These are phyloP conservation scores for Cyprinodon brontotheroides DNA, from an alignment of 2,113 vertebrate genomes.

Conservation along the genomic window DNA sequence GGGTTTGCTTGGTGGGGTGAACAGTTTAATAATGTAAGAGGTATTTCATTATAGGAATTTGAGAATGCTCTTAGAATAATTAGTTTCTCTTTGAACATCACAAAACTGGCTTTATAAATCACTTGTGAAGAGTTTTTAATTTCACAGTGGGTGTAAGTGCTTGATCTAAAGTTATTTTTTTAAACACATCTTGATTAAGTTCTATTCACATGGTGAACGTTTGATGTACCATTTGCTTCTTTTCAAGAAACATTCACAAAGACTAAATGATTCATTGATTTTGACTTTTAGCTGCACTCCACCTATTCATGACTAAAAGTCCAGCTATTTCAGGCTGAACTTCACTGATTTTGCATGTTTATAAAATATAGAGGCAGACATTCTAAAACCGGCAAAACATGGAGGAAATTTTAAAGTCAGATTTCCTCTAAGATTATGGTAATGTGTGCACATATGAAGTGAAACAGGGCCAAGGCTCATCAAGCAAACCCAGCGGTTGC, in stretches of 20 bases:
- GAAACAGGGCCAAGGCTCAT: slow-evolving; percentile 1
- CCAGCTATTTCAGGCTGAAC: background rate
- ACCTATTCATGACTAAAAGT: background rate
- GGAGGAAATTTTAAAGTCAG: slow-evolving; percentile 5
- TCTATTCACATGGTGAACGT: background rate
- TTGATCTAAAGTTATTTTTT: background rate
- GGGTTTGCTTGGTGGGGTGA: too few relatives aligned
- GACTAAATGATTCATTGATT: background rate
- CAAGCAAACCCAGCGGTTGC: background rate
- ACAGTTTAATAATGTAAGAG: too few relatives aligned
- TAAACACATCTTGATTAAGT: background rate
- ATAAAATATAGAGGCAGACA: background rate
- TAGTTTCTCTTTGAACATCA: background rate
- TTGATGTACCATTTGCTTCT: background rate
- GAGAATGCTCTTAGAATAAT: background rate
- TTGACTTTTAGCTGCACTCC: slow-evolving; percentile 2
- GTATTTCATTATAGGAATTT: too few relatives aligned
- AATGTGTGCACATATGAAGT: background rate
- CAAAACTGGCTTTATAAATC: background rate
- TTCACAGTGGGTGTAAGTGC: background rate
- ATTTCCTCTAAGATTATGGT: background rate
- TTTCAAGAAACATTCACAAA: background rate
- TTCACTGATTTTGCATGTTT: background rate
- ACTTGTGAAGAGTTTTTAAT: background rate
- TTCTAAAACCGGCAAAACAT: background rate